Base-by-base conservation (phyloP, 2,113 vertebrate species). In the Catagonus wagneri region DNA sequence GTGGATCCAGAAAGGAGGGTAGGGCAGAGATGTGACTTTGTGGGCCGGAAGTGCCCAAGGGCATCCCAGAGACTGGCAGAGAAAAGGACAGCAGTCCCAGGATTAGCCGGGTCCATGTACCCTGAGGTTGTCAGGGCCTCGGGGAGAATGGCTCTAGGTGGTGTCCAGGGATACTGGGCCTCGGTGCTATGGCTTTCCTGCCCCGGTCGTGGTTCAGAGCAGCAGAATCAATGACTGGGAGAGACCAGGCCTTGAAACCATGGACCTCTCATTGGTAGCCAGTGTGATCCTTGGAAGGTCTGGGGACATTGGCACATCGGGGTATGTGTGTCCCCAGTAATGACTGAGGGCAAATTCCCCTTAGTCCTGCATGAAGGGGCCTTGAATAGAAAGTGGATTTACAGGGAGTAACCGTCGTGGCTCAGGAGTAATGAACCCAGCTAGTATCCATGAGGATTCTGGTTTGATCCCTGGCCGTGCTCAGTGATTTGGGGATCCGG, bases 331-430 rank as follows among this genome's bases (percentile, higher is more conserved):
- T 81, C 17, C 9, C 27, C 19, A 69, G 13, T 56, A 78, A 39
- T 15, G 44, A 88, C 0, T 22, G 16, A 66, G 32, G 71, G 32
- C 22, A 58, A 61, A n/a, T n/a, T 56, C 54, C 27, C 25, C 10
- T 7, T 4, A 27, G 14, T 58, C 34, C 25, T 44, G 9, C 13
- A 90, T 90, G 44, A 52, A 27, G 96, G 44, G 50, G 3, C 22
- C 94, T 80, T 84, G 81, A 79, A 63, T 66, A 34, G 52, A 83
- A 92, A 80, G 36, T 32, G 15, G 39, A 74, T 91, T 83, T 89
- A 75, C 8, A 44, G 44, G 44, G 44, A 44, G 44, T 44, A 6
- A 4, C 44, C 44, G 44, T 44, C 44, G 44, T 44, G 44, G 44
- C 44, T 44, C 44, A 44, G 44, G 5, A 44, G 44, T 44, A 44